Base-by-base conservation (phyloP, 2,113 vertebrate species). In the Ameiurus melas region DNA sequence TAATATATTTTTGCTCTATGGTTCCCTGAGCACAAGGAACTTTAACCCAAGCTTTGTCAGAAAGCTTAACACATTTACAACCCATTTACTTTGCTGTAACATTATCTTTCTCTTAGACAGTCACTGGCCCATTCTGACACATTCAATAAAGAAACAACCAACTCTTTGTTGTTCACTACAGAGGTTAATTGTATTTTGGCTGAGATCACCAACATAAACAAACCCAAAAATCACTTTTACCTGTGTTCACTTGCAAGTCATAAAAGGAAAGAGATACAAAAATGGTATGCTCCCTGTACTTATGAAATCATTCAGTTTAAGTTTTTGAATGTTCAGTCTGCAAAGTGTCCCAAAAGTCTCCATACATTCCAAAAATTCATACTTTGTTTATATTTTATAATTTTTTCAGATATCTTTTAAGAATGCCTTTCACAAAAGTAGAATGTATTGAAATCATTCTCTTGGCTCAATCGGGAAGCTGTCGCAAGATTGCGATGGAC, bases 91-190 rank as follows among this genome's bases (percentile, higher is more conserved):
- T 68, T 27, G 43, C 77, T 85, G 62, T 80, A 62, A 30, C 4
- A 25, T 78, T 58, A 70, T 80, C 77, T 30, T 78, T 22, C 30
- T 4, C n/a, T 39, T 20, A 43, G 82, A 66, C 64, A 9, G 36
- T 68, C n/a, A 68, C 12, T 70, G n/a, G 14, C 9, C 87, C 60
- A n/a, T 79, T 80, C 47, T 70, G 19, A 81, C 6, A 36, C 27
- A 13, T 22, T 70, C 64, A 79, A 64, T 89, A 86, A 82, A 83
- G 78, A 39, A 22, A 68, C 66, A 57, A 22, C 14, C 25, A 57
- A 30, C 8, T 85, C 5, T 25, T n/a, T 66, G 64, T 70, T 71
- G 62, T 70, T 33, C 66, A 30, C 20, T 73, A 12, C 13, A 58
- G 30, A 58, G 16, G 66, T 85, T 73, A 55, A 85, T 36, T 71